Base-by-base conservation (phyloP, 2,113 vertebrate genomes). In the Jacana jacana region DNA sequence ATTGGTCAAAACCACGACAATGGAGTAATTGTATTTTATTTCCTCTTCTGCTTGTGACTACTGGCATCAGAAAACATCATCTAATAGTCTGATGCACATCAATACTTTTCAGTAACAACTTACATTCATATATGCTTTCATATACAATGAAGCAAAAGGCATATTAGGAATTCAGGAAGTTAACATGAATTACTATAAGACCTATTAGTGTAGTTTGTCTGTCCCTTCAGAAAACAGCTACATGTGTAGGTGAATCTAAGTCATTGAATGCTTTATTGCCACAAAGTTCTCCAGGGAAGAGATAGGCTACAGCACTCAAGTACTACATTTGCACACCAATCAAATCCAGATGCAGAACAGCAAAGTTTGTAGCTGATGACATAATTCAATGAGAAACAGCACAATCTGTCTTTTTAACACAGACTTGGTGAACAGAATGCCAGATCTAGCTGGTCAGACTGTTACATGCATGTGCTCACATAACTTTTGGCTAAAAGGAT, bases 401-500 rank as follows among this genome's bases (percentile, higher is more conserved):
- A 81, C 14, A 18, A 35, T 18, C 44, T 79, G 66, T 15, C 19
- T 40, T 57, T 91, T 63, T 68, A 60, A 57, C 23, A 64, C 16
- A 72, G 42, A 30, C 13, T 27, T 0, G 0, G 17, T 19, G 9
- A 81, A 70, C 28, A 78, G 58, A 88, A 28, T 5, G 17, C 6
- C 28, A 30, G 44, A 70, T 66, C 69, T 17, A 46, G 20, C 33
- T 33, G 55, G 42, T 89, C 28, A 44, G 24, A 40, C 9, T 18
- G 42, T 35, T 65, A 46, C 0, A 0, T 19, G 14, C 89, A 63
- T 4, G 11, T 0, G 2, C 28, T 52, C 27, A 73, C 5, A 61
- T 4, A 90, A 27, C 31, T 54, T 73, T 25, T 60, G 11, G 27
- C 7, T 31, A 61, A 78, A 91, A 86, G 19, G 16, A 78, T 27